These are phyloP conservation scores for Ormyrus labotus DNA, from an alignment of 2,888 invertebrate species.

Conservation along the genomic window DNA sequence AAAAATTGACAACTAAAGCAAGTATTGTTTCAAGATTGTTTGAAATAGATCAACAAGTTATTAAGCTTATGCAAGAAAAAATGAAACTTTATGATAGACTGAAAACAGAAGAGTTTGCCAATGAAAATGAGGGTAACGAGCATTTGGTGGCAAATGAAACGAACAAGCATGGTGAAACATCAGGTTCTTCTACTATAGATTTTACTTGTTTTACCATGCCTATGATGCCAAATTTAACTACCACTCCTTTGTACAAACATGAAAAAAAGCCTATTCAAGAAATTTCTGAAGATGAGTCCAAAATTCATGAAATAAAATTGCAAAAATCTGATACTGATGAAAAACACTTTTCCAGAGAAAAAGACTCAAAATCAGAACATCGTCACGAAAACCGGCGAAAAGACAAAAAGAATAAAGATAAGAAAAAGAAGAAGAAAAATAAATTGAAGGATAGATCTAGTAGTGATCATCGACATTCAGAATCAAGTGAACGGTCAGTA, in stretches of 20 bases:
- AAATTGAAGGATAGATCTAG: slow-evolving; percentile 42
- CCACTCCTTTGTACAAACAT: slow-evolving; percentile 5
- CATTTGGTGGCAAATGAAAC: slow-evolving; percentile 2
- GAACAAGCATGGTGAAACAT: neutral
- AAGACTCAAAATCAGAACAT: slow-evolving; percentile 24
- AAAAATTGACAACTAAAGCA: slow-evolving; percentile 62
- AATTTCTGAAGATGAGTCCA: neutral
- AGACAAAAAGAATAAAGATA: slow-evolving; percentile 43
- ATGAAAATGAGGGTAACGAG: neutral
- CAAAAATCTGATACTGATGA: neutral
- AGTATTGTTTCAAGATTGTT: slow-evolving; percentile 79
- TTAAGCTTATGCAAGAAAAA: slow-evolving; percentile 79
- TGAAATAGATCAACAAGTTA: slow-evolving; percentile 80
- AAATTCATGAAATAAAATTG: neutral
- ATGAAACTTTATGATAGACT: slow-evolving; percentile 79
- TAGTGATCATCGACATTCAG: slow-evolving; percentile 24
- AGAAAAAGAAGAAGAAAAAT: slow-evolving; percentile 40
- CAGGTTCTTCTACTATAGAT: neutral
- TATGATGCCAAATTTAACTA: slow-evolving; percentile 16
- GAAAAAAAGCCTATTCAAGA: slow-evolving; percentile 10
- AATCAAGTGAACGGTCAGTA: slow-evolving; percentile 17
- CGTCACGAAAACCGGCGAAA: slow-evolving; percentile 19
- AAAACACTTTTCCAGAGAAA: slow-evolving; percentile 23
- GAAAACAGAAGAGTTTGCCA: slow-evolving; percentile 71
- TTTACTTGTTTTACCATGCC: slow-evolving; percentile 32